A percentile compares a stretch with the other conserved stretches of the same genome.
Evolutionary conservation across 2,888 invertebrate genomes (phyloP).

Genomic region (Tachina grossa): DNA sequence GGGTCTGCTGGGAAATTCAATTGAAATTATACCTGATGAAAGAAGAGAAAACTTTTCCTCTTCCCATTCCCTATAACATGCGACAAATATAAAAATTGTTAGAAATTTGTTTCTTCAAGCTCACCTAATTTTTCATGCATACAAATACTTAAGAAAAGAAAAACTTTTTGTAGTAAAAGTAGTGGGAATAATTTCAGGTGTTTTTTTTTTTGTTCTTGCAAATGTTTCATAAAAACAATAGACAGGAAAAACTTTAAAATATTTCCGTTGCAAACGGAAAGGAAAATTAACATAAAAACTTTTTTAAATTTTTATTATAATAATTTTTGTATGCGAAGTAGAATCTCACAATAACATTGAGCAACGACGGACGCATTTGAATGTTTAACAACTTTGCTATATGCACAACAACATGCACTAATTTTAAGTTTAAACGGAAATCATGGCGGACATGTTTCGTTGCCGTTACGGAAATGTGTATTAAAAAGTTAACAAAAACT

Average conservation of each 20-base stretch:
- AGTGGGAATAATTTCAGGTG: slow-evolving; percentile 73
- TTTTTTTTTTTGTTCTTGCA: background rate
- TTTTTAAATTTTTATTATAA: slow-evolving; percentile 60
- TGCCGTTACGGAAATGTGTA: slow-evolving; percentile 56
- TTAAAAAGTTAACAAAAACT: slow-evolving; percentile 49
- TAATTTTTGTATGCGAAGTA: slow-evolving; percentile 35
- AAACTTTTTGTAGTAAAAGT: slow-evolving; percentile 50
- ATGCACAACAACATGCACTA: slow-evolving; percentile 37
- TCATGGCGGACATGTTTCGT: slow-evolving; percentile 58
- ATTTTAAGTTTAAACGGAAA: slow-evolving; percentile 63
- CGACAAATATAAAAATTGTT: slow-evolving; percentile 62
- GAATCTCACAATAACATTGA: slow-evolving; percentile 13
- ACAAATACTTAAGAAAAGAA: background rate
- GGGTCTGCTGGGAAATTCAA: slow-evolving; percentile 72
- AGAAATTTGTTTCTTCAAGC: slow-evolving; percentile 32
- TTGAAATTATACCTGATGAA: slow-evolving; percentile 74
- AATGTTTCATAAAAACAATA: slow-evolving; percentile 37
- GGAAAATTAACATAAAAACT: slow-evolving; percentile 60
- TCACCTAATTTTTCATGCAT: slow-evolving; percentile 7
- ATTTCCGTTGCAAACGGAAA: slow-evolving; percentile 46
- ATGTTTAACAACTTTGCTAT: slow-evolving; percentile 24
- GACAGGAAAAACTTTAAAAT: slow-evolving; percentile 57
- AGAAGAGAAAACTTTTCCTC: slow-evolving; percentile 54
- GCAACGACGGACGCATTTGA: background rate
- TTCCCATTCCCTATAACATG: slow-evolving; percentile 65